Evolutionary conservation across 2,113 vertebrate genomes (phyloP), one percentile per base, ranked within the genome.

Genomic region (Cercopithecus mona): DNA sequence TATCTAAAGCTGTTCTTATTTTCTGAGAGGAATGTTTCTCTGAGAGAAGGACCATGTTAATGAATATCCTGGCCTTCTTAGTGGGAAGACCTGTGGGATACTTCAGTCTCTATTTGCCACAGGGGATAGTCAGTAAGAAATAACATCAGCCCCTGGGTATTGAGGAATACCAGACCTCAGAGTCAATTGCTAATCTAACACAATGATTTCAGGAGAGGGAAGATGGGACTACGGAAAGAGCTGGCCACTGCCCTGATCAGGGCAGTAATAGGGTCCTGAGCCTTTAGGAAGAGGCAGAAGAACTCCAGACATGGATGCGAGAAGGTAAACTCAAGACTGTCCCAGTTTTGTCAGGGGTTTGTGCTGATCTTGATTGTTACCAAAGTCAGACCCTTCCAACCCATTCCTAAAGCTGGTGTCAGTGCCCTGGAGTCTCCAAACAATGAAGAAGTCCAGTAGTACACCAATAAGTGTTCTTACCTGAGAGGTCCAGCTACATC

Each of bases 401-500:
- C 48, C 92, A 70, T 50, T 94, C 32, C 30, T 59, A 90, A 86
- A 92, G 45, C 17, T 78, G 25, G 52, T 82, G 55, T n/a, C 78
- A 90, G 52, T 90, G 70, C 9, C 25, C 25, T 95, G 83, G 70
- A 93, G 76, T 96, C 35, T 55, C n/a, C 20, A 93, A 93, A 70
- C 23, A 87, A 89, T 93, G 61, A 83, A 94, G 48, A 16, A 59
- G 16, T 90, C 93, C 61, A 61, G 43, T 64, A 96, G 78, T 90
- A 83, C 73, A 91, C 90, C 93, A 94, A 91, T 30, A 79, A 16
- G 32, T 73, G n/a, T 83, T 92, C 97, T 98, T 98, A 98, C 98
- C 98, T 97, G 97, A 96, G 95, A 98, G 68, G 93, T 98, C 97
- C 97, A 98, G 96, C 97, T 98, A 98, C 98, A 98, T 98, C 97